Evolutionary conservation across 2,888 invertebrate species (phyloP).

Genomic region (Epiblema foenella): DNA sequence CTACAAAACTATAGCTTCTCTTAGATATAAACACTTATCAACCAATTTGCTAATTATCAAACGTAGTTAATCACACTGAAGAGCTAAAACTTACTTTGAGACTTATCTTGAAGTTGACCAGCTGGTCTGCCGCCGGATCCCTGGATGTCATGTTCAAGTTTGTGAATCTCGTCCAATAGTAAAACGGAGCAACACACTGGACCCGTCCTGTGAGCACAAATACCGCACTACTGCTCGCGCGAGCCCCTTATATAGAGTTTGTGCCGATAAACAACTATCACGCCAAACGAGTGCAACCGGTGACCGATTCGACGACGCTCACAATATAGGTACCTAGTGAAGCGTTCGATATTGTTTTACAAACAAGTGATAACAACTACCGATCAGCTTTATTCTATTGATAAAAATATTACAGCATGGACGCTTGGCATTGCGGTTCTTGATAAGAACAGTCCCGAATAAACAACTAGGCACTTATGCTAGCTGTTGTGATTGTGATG

Average conservation of each 20-base stretch:
- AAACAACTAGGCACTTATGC: slow-evolving; percentile 28
- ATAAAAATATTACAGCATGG: slow-evolving; percentile 32
- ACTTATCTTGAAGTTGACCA: slow-evolving; percentile 85
- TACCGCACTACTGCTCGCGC: slow-evolving; percentile 54
- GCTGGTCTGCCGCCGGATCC: slow-evolving; percentile 87
- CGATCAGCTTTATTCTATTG: slow-evolving; percentile 36
- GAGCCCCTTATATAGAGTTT: slow-evolving; percentile 69
- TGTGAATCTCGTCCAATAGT: neutral
- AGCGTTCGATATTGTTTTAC: slow-evolving; percentile 37
- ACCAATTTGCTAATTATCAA: neutral
- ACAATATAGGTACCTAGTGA: slow-evolving; percentile 29
- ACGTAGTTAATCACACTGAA: neutral
- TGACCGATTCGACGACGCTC: slow-evolving; percentile 41
- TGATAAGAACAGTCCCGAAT: slow-evolving; percentile 35
- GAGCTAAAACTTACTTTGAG: slow-evolving; percentile 80
- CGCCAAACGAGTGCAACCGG: slow-evolving; percentile 60
- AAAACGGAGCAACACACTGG: slow-evolving; percentile 66
- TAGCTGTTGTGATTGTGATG: slow-evolving; percentile 6
- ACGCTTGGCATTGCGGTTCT: slow-evolving; percentile 4
- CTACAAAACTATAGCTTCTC: neutral
- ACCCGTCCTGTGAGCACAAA: slow-evolving; percentile 66
- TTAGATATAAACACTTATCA: neutral
- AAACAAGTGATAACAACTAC: slow-evolving; percentile 33
- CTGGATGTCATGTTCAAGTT: slow-evolving; percentile 75
- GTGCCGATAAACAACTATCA: slow-evolving; percentile 70